Conservation (phyloP, 2,113 vertebrate genomes). For the Neofelis nebulosa region DNA sequence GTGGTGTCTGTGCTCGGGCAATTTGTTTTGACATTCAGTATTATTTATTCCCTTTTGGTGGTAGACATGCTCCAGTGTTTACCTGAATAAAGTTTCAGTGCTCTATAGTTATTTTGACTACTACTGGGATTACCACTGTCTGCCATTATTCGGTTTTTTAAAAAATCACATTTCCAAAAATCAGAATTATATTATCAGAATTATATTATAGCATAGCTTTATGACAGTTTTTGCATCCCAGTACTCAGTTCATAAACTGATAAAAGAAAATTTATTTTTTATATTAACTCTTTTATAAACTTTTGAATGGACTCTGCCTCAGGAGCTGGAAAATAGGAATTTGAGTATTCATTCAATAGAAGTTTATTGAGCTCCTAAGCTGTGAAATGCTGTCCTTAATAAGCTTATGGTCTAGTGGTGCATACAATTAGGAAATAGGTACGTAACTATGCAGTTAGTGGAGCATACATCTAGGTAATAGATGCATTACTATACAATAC, state of each 20-base stretch:
- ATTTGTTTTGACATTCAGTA: conserved; percentile 60
- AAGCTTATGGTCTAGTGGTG: background rate
- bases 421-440: background rate
- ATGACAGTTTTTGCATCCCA: background rate
- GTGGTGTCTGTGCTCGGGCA: background rate
- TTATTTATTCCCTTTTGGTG: conserved; percentile 56
- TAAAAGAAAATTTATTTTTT: background rate
- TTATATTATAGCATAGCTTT: background rate
- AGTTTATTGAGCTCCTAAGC: background rate
- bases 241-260: background rate
- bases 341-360: background rate
- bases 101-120: conserved; percentile 35
- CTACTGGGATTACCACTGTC: background rate
- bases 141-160: background rate
- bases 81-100: background rate
- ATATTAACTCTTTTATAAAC: background rate
- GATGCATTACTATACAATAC: background rate
- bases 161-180: background rate
- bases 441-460: background rate
- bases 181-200: background rate
- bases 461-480: background rate
- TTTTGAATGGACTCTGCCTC: background rate
- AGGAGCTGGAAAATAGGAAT: background rate
- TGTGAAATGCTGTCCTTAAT: background rate
- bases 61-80: background rate